Evolutionary conservation across 2,797 vertebrate species (phyloP), one percentile per base, ranked within the genome.

Genomic region (Meriones psammophilus): DNA sequence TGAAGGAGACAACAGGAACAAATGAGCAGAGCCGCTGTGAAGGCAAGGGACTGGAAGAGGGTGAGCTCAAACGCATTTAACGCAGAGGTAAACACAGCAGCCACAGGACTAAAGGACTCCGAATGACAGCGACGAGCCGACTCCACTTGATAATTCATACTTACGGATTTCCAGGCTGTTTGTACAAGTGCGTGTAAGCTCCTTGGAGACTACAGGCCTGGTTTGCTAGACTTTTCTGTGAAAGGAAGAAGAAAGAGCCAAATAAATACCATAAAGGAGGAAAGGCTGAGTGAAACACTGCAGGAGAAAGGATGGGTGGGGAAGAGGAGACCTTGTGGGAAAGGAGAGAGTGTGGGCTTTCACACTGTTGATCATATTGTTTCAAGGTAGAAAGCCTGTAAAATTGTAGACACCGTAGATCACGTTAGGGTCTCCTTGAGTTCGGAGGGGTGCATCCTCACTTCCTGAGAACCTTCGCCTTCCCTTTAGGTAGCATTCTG

Each of bases 51-150:
- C 93, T 94, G 97, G 95, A 95, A 97, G 88, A 96, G 62, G 85
- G 94, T 73, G 26, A 58, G 89, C 95, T 94, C 84, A 92, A 97
- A 98, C 97, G 87, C 30, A 60, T 84, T 97, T 97, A 86, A 36
- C 97, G 95, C 94, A 94, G 97, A 98, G 89, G 84, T 95, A 85
- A 97, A 95, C 81, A 94, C 46, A 96, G 79, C 77, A 78, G 79
- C 22, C 91, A 74, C 56, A 36, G 85, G 97, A 97, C 94, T 86
- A 87, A 96, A 97, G 92, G 71, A 88, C 94, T 91, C 88, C 92
- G 56, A 95, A 96, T 98, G 88, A 87, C n/a, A 36, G 56, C 56
- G 15, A 20, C 30, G 64, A 93, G 94, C n/a, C 42, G 96, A 94
- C 90, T 88, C 22, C 88, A 74, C 28, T 64, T 95, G 96, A 96